Evolutionary conservation across 2,888 invertebrate genomes (phyloP).

Genomic region (Pseudococcus longispinus): DNA sequence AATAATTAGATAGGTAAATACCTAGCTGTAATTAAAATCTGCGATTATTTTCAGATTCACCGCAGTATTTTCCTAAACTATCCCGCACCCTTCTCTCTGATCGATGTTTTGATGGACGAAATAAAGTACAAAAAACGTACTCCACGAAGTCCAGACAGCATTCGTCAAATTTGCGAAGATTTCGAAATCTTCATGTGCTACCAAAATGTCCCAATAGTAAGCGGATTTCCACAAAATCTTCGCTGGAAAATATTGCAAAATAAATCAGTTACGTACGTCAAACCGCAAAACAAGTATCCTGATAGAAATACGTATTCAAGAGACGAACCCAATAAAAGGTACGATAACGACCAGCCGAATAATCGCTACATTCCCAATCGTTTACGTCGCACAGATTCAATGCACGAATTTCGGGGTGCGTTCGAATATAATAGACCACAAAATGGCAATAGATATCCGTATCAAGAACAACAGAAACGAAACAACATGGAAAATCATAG

Average conservation of each 20-base stretch:
- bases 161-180: conserved; percentile 13
- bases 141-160: not conserved
- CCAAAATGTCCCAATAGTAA: not conserved
- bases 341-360: not conserved
- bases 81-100: not conserved
- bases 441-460: not conserved
- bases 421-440: not conserved
- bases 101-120: not conserved
- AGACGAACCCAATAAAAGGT: not conserved
- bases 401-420: not conserved
- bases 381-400: not conserved
- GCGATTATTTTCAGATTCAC: not conserved
- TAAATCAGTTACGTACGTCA: not conserved
- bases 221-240: not conserved
- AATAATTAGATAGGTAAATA: not conserved
- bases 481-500: not conserved
- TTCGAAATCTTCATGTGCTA: not conserved
- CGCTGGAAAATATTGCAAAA: not conserved
- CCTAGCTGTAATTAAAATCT: not conserved
- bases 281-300: not conserved
- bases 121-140: not conserved
- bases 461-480: not conserved
- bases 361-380: not conserved
- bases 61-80: not conserved
- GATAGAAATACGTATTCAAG: not conserved